Evolutionary conservation across 1,140 invertebrate genomes (phyloP), one percentile per base, ranked within the genome.

Genomic region (Diorhabda sublineata): DNA sequence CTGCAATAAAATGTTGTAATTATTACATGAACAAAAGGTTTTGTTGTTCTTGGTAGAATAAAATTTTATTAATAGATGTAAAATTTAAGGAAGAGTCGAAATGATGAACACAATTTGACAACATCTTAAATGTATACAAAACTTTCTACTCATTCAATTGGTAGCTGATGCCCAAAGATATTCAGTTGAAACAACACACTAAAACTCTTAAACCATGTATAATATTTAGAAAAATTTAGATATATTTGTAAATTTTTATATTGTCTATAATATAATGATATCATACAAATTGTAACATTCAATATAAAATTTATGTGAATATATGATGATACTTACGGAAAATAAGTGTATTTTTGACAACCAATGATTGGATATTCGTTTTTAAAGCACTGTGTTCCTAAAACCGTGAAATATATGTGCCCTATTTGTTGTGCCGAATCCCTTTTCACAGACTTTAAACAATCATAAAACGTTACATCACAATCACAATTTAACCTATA

Each of bases 391-490:
- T 87, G 81, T 0, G 87, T 89, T 52, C 86, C 83, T 11, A 91
- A 81, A 2, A 85, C 73, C 70, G 85, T 86, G 77, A 92, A 92
- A 79, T 91, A 93, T 45, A 88, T 76, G 7, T 81, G 81, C 5
- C 90, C 90, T 42, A 93, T 80, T n/a, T 84, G 81, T 5, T 77
- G 81, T 5, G 87, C 83, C 0, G 82, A 77, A 43, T 74, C 70
- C 58, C 84, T 82, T 68, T 83, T 75, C 0, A 85, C 84, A 0
- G 75, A 76, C 68, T 84, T 84, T 62, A 93, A 82, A 75, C 91
- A 93, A 61, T 84, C 78, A 62, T 87, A 83, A 76, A 92, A 92
- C 69, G 82, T 80, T 62, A 87, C 83, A 76, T 92, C 91, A 77
- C 91, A 92, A 5, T 83, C 79, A 73, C 91, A 92, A 72, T 85